Conservation (phyloP, 2,888 invertebrate species). For the Noctua comes region DNA sequence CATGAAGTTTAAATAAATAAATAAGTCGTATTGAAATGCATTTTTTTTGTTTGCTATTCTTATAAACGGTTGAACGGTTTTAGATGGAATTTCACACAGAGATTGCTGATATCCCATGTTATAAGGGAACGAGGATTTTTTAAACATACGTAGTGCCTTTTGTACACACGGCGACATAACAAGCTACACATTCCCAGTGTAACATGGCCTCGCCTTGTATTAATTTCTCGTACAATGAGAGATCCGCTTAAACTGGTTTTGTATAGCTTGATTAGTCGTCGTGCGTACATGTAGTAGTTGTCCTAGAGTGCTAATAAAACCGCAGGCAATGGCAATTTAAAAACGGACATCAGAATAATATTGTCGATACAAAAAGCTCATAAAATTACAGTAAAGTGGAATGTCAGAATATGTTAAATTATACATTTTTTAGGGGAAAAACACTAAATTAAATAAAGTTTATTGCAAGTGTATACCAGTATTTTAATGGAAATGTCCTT, state of each 20-base stretch:
- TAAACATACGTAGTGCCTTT: background rate
- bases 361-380: background rate
- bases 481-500: slow-evolving; percentile 41
- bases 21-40: background rate
- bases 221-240: too few relatives aligned
- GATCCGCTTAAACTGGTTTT: too few relatives aligned
- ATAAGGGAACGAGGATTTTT: background rate
- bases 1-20: too few relatives aligned
- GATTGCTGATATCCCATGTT: background rate
- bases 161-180: background rate
- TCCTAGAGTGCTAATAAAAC: background rate
- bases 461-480: slow-evolving; percentile 16
- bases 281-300: background rate
- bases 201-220: too few relatives aligned
- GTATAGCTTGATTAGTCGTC: too few relatives aligned
- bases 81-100: background rate
- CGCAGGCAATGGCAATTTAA: background rate
- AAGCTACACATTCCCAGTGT: too few relatives aligned
- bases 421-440: background rate
- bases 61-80: background rate
- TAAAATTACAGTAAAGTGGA: slow-evolving; percentile 19
- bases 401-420: slow-evolving; percentile 6
- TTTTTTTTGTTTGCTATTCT: background rate
- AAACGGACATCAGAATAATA: background rate
- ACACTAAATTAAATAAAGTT: slow-evolving; percentile 26